Evolutionary conservation across 2,888 invertebrate species (phyloP).

Genomic region (Dryadula phaetusa): DNA sequence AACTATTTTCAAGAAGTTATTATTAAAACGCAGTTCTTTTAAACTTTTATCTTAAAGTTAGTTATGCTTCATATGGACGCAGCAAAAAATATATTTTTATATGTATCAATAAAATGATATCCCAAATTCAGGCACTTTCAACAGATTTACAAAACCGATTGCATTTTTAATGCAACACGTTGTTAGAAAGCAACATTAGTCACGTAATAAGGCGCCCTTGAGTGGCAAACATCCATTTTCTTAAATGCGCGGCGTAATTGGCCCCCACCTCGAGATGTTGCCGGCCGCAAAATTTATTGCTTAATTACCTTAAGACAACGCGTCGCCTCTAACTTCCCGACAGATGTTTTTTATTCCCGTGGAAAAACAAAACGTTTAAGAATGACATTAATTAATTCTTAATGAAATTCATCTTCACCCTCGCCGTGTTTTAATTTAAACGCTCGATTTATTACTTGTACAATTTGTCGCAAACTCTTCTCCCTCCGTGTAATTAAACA

Average conservation of each 20-base stretch:
- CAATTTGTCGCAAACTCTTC: conserved; percentile 76
- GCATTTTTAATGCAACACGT: conserved; percentile 1
- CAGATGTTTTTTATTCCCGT: conserved; percentile 83
- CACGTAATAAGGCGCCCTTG: conserved; percentile 54
- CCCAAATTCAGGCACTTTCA: neutral
- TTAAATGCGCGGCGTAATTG: conserved; percentile 78
- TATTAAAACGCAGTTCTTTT: too few relatives aligned
- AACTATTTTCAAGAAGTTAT: too few relatives aligned
- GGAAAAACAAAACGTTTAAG: conserved; percentile 83
- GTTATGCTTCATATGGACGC: too few relatives aligned
- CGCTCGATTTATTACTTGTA: conserved; percentile 80
- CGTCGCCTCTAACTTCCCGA: conserved; percentile 72
- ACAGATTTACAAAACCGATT: neutral
- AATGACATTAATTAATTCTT: conserved; percentile 85
- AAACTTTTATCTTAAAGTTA: too few relatives aligned
- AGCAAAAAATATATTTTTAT: too few relatives aligned
- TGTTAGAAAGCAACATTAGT: conserved; percentile 30
- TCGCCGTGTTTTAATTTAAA: conserved; percentile 80
- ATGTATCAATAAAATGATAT: neutral
- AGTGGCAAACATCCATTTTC: conserved; percentile 76
- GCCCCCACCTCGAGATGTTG: conserved; percentile 80
- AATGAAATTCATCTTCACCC: conserved; percentile 85
- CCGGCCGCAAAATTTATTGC: conserved; percentile 83
- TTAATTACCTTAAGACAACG: conserved; percentile 84
- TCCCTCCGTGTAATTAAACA: conserved; percentile 51